Conservation (phyloP, 2,113 vertebrate species). For the Rhagologus leucostigma region DNA sequence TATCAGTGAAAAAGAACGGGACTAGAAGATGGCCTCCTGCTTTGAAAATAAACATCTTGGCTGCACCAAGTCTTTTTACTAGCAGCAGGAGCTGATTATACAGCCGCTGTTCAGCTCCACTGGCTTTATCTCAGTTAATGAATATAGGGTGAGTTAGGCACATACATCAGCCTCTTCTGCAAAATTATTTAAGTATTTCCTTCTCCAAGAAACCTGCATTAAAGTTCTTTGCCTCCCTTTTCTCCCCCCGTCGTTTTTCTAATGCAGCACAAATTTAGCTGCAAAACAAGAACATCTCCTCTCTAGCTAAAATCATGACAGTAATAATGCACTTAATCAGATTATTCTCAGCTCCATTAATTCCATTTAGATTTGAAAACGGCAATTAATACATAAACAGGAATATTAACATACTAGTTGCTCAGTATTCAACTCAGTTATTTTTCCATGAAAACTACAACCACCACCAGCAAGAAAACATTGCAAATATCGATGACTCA, state of each 20-base stretch:
- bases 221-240: not conserved
- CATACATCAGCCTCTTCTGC: not conserved
- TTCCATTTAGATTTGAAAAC: slow-evolving; percentile 29
- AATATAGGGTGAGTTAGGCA: slow-evolving; percentile 3
- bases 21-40: slow-evolving; percentile 41
- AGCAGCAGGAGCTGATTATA: slow-evolving; percentile 42
- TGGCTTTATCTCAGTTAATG: slow-evolving; percentile 47
- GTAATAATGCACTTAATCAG: slow-evolving; percentile 44
- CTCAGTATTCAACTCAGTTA: not conserved
- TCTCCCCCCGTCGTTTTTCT: not conserved
- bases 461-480: not conserved
- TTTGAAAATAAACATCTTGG: slow-evolving; percentile 50
- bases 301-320: slow-evolving; percentile 14
- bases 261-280: not conserved
- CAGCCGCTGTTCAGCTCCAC: slow-evolving; percentile 23
- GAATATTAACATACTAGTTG: slow-evolving; percentile 5
- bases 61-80: slow-evolving; percentile 1
- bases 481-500: not conserved
- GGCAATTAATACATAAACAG: slow-evolving; percentile 37
- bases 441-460: not conserved
- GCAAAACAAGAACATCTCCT: not conserved
- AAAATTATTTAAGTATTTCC: slow-evolving; percentile 20
- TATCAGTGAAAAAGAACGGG: not conserved
- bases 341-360: slow-evolving; percentile 49
- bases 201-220: not conserved